Percentiles rank a stretch among this genome's conserved stretches.
Conservation (phyloP, 2,888 invertebrate genomes). For the Agrotis ipsilon region DNA sequence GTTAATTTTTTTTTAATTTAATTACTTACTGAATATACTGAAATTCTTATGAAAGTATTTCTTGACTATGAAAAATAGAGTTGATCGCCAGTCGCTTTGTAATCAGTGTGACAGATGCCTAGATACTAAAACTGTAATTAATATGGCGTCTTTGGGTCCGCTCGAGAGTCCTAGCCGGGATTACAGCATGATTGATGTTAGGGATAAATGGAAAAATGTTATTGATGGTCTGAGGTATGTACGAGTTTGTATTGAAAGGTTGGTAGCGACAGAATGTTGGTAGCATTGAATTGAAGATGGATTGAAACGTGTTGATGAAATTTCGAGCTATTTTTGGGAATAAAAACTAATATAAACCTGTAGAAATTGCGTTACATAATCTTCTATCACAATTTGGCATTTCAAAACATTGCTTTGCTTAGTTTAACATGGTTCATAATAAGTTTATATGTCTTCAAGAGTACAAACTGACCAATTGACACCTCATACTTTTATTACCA, state of each 20-base stretch:
- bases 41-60: neutral
- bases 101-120: neutral
- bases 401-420: too few species aligned
- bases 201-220: conserved; percentile 40
- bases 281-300: conserved; percentile 12
- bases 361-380: too few species aligned
- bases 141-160: conserved; percentile 30
- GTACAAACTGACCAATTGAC: neutral
- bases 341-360: too few species aligned
- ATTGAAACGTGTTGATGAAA: neutral
- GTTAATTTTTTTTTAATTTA: too few species aligned
- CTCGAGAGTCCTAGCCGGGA: conserved; percentile 31
- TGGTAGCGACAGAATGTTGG: neutral
- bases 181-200: conserved; percentile 54
- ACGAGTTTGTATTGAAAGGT: conserved; percentile 19
- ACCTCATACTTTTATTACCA: too few species aligned
- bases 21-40: too few species aligned
- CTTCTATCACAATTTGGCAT: too few species aligned
- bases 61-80: neutral
- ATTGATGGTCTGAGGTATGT: conserved; percentile 28
- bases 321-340: neutral
- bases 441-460: too few species aligned
- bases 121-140: conserved; percentile 41
- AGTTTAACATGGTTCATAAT: too few species aligned
- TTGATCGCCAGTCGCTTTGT: neutral